Evolutionary conservation across 2,797 vertebrate species (phyloP), one percentile per base, ranked within the genome.

Genomic region (Tenualosa thibaudeaui): DNA sequence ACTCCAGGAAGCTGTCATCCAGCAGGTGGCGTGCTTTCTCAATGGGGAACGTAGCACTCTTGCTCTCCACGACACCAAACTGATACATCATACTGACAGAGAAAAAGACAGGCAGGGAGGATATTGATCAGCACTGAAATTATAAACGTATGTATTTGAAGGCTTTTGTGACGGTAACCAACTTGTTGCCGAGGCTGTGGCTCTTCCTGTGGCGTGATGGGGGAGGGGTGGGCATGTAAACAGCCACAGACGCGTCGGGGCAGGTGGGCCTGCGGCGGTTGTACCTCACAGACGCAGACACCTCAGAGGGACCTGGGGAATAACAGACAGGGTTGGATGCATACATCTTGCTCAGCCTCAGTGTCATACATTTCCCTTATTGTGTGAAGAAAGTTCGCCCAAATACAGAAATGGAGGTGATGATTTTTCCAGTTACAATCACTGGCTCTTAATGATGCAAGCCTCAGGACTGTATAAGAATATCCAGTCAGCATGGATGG

Each of bases 121-220:
- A 71, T 40, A 24, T 10, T 24, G 22, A 62, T 71, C 65, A 37
- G 31, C 26, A 37, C 15, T 37, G 58, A 62, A 37, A 26, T 1
- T 49, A 15, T 26, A 37, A 2, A 46, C 2, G 3, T 4, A 13
- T 40, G 71, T 6, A 24, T 71, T 3, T 9, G 3, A 31, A 31
- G 62, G 65, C 9, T 2, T 78, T 4, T 78, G 9, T 24, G n/a
- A 24, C 13, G 58, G 58, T 7, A 5, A 62, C 97, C 87, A 91
- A 99, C 98, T 97, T 97, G 95, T 97, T 98, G 91, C 98, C 98
- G 89, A 99, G 92, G 91, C 98, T 99, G 91, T 98, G 97, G 91
- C 98, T 99, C 94, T 99, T 98, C 89, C 98, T 95, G 93, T 99
- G 98, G 89, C 97, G 95, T 9, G 97, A 96, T 12, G 97, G 96